Evolutionary conservation across 2,888 invertebrate species (phyloP).

Genomic region (Neoitamus cyanurus): DNA sequence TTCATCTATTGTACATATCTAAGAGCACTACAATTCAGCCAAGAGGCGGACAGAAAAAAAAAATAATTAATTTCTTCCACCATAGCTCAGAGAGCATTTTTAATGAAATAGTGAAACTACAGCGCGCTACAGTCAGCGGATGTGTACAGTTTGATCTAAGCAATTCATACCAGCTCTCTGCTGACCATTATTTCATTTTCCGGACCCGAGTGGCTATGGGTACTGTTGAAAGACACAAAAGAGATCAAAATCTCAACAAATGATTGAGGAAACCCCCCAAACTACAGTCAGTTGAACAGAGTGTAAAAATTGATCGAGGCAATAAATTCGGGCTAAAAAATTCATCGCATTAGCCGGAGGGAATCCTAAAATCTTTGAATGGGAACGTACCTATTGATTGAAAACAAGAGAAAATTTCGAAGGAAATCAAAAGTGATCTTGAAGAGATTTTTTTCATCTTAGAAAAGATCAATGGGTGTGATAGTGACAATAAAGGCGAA

Average conservation of each 20-base stretch:
- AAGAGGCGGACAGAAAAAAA: neutral
- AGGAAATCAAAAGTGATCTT: neutral
- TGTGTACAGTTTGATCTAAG: neutral
- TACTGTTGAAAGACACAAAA: neutral
- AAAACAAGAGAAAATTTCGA: neutral
- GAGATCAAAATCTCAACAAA: neutral
- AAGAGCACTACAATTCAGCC: neutral
- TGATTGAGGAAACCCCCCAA: neutral
- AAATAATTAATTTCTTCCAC: neutral
- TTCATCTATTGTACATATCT: neutral
- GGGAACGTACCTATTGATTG: neutral
- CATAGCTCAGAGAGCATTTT: neutral
- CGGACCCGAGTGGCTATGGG: neutral
- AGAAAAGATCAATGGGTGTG: neutral
- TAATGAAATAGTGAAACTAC: neutral
- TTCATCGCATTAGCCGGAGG: neutral
- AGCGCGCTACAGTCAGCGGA: neutral
- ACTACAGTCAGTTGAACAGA: neutral
- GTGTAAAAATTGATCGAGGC: neutral
- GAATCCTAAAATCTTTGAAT: neutral
- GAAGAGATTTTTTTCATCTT: neutral
- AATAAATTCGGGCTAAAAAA: neutral
- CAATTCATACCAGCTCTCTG: neutral
- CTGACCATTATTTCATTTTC: neutral
- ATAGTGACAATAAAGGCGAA: neutral